Evolutionary conservation across 2,888 invertebrate species (phyloP), one percentile per base, ranked within the genome.

Genomic region (Crematogaster levior): DNA sequence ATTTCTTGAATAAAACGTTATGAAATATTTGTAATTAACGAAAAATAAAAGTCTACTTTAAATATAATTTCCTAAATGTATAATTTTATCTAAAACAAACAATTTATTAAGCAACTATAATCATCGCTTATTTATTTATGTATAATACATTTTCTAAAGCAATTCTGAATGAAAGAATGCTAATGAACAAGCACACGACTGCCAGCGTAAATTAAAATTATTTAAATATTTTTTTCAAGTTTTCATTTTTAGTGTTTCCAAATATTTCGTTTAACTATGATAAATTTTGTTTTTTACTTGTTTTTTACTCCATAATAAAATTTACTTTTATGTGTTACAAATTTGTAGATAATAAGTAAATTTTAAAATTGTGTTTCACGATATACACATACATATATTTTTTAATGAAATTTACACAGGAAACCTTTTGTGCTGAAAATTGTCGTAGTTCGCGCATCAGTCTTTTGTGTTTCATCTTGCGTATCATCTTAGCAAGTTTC

Each of bases 401-500:
- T 46, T 15, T 18, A 0, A 46, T 18, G 18, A 46, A 18, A 46
- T 46, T 46, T 46, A 18, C 18, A 46, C 18, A 18, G 18, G 3
- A 53, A 61, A 61, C 21, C 34, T 70, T 56, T 3, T 18, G 46
- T n/a, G 24, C 43, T 82, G 15, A 61, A 79, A 63, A 72, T 66
- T 77, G 30, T 65, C 60, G 43, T 21, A 46, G 48, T 58, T 72
- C 12, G 15, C 40, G n/a, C 48, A 58, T 43, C 82, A 63, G 6
- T 27, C 56, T 74, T 81, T 68, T 51, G 21, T 21, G 21, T 51
- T 51, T 21, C 9, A 21, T 21, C 48, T n/a, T 51, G 21, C 21
- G 37, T 51, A 27, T 75, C 40, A 72, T 37, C 65, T 63, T 18
- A 40, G 34, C 40, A 68, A 68, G 81, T 65, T 85, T 83, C 30